A percentile compares a stretch with the other conserved stretches of the same genome.
These are phyloP conservation scores for Chaetodon auriga DNA, from an alignment of 2,113 vertebrate species.

Conservation along the genomic window DNA sequence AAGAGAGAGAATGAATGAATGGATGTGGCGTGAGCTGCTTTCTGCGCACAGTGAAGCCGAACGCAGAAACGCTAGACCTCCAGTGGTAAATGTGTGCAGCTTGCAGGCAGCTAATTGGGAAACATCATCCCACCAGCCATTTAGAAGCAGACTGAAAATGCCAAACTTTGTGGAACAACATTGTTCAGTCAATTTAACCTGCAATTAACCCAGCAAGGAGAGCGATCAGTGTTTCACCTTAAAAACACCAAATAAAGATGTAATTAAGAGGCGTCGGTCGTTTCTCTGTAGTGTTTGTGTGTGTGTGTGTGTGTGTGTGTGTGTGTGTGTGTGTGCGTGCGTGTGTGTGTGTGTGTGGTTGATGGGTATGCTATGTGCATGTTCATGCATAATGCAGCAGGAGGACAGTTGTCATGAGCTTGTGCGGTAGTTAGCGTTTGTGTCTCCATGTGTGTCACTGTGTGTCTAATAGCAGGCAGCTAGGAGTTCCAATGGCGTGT, in stretches of 20 bases:
- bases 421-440: neutral
- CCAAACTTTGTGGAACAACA: constrained; percentile 22
- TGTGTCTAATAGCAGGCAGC: constrained; percentile 21
- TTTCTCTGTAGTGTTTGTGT: neutral
- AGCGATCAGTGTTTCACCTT: neutral
- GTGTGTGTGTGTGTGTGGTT: too few species aligned
- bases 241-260: constrained; percentile 36
- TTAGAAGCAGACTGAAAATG: constrained; percentile 30
- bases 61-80: neutral
- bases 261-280: neutral
- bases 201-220: constrained; percentile 52
- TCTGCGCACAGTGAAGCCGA: neutral
- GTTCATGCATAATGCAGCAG: constrained; percentile 43
- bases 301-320: too few species aligned
- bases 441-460: constrained; percentile 14
- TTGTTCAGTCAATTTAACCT: constrained; percentile 47
- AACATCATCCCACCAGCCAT: constrained; percentile 5
- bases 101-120: constrained; percentile 35
- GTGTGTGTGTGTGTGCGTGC: neutral
- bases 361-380: neutral
- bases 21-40: neutral
- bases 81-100: constrained; percentile 16
- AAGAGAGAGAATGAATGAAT: neutral
- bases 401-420: constrained; percentile 17
- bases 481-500: constrained; percentile 20